A percentile compares a stretch with the other conserved stretches of the same genome.
Evolutionary conservation across 2,113 vertebrate genomes (phyloP).

Genomic region (Hippocampus zosterae): DNA sequence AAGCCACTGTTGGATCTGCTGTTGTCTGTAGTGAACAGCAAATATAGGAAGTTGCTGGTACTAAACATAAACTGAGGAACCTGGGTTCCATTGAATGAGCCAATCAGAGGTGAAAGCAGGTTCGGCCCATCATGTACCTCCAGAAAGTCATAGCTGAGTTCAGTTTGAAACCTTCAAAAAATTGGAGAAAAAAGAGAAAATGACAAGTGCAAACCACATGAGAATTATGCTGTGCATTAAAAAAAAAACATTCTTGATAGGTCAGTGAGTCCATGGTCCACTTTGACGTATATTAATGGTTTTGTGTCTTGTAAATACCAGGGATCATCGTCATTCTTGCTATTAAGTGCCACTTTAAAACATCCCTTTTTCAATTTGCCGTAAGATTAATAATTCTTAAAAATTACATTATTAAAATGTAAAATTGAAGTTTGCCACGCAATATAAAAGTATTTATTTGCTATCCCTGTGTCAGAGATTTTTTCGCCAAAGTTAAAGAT

Average conservation of each 20-base stretch:
- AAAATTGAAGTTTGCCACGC: too few species aligned
- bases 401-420: too few species aligned
- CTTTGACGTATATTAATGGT: background rate
- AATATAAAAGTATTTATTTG: too few species aligned
- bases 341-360: too few species aligned
- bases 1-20: slow-evolving; percentile 97
- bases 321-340: background rate
- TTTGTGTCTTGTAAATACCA: background rate
- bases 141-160: slow-evolving; percentile 96
- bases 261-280: background rate
- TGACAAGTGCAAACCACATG: background rate
- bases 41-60: slow-evolving; percentile 89
- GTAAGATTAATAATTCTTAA: too few species aligned
- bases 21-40: slow-evolving; percentile 97
- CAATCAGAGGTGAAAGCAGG: slow-evolving; percentile 87
- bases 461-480: too few species aligned
- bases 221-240: background rate
- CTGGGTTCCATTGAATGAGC: slow-evolving; percentile 95
- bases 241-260: background rate
- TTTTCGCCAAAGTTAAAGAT: too few species aligned
- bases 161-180: slow-evolving; percentile 88
- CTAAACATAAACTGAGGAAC: slow-evolving; percentile 96
- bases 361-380: too few species aligned
- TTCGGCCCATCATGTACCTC: slow-evolving; percentile 95
- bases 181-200: slow-evolving; percentile 19